Evolutionary conservation across 2,113 vertebrate genomes (phyloP).

Genomic region (Aplodontia rufa): DNA sequence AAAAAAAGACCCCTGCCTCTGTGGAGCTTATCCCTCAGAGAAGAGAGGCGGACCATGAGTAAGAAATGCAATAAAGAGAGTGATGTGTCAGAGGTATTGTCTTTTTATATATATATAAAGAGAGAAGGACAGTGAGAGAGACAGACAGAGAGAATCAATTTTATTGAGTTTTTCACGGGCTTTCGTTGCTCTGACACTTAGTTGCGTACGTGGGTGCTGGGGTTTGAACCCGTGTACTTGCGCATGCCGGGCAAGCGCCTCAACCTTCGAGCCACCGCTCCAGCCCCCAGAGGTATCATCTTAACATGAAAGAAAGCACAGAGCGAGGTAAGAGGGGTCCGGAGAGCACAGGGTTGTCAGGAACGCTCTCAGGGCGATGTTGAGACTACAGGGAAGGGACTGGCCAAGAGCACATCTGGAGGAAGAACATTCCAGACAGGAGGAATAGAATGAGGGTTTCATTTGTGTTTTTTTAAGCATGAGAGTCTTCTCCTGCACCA

Average conservation of each 20-base stretch:
- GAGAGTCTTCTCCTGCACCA: not conserved
- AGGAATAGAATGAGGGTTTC: not conserved
- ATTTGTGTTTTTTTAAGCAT: not conserved
- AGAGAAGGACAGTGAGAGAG: too few species aligned
- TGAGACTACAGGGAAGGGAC: not conserved
- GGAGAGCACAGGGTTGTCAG: not conserved
- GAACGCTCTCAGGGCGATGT: not conserved
- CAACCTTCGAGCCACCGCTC: too few species aligned
- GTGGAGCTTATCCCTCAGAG: not conserved
- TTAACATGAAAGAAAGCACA: not conserved
- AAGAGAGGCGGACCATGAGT: not conserved
- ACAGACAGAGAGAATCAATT: too few species aligned
- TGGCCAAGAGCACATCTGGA: too few species aligned
- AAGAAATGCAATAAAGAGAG: not conserved
- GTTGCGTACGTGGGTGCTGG: too few species aligned
- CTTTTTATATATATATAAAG: too few species aligned
- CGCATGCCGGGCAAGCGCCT: too few species aligned
- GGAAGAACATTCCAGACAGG: not conserved
- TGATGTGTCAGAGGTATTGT: not conserved
- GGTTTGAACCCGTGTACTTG: too few species aligned
- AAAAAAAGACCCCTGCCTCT: too few species aligned
- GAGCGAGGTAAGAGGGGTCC: not conserved
- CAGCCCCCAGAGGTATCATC: not conserved
- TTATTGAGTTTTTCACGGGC: too few species aligned
- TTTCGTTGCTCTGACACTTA: too few species aligned